Percentiles rank a stretch among this genome's conserved stretches.
These are phyloP conservation scores for Fulmarus glacialis DNA, from an alignment of 2,113 vertebrate genomes.

Conservation along the genomic window DNA sequence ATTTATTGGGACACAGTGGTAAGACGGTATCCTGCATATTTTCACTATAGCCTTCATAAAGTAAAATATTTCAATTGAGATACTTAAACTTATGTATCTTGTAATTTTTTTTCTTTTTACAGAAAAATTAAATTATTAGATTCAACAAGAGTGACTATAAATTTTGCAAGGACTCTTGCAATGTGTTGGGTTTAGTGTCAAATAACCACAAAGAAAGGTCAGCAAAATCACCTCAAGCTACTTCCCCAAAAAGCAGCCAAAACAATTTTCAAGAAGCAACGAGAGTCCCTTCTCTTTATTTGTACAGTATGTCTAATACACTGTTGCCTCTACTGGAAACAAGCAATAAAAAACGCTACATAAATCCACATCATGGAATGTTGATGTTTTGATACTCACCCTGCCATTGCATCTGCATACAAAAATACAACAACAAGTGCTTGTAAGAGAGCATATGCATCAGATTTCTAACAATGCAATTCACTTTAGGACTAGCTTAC, in stretches of 20 bases:
- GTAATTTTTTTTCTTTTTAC: neutral
- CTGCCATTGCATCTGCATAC: constrained; percentile 50
- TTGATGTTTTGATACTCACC: constrained; percentile 32
- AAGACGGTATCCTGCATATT: neutral
- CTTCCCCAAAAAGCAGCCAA: neutral
- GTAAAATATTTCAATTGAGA: neutral
- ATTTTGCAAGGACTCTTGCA: neutral
- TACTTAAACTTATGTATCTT: neutral
- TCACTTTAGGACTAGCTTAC: constrained; percentile 4
- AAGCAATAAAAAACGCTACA: constrained; percentile 4
- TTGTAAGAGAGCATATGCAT: neutral
- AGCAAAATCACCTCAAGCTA: neutral
- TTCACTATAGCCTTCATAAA: neutral
- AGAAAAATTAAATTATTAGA: neutral
- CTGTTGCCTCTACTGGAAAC: constrained; percentile 5
- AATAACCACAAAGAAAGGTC: neutral
- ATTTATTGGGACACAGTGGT: neutral
- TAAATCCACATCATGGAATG: constrained; percentile 8
- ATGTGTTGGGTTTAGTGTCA: neutral
- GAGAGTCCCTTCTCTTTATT: neutral
- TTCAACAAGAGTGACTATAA: neutral
- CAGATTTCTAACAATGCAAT: constrained; percentile 10
- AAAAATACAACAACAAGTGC: constrained; percentile 41
- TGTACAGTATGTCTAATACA: neutral
- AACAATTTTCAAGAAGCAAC: neutral